Evolutionary conservation across 2,797 vertebrate genomes (phyloP).

Genomic region (Sardinella longiceps): DNA sequence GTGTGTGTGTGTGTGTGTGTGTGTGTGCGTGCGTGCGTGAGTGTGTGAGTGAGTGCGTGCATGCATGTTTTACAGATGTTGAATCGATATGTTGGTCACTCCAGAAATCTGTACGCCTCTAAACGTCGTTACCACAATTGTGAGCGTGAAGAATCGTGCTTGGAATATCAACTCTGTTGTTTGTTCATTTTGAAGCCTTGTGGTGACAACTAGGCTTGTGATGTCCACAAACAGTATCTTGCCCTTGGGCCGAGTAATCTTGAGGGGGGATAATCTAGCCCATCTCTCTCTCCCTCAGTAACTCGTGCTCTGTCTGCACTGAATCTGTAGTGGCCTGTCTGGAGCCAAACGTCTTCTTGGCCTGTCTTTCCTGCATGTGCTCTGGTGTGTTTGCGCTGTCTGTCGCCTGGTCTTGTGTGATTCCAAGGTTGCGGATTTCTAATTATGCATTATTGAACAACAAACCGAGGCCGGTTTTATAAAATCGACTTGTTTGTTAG

Average conservation of each 20-base stretch:
- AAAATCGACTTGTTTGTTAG: background rate
- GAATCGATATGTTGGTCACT: background rate
- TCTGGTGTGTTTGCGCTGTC: background rate
- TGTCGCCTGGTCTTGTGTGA: too few relatives aligned
- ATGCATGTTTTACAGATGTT: slow-evolving; percentile 2
- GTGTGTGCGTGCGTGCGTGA: slow-evolving; percentile 22
- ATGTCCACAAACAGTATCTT: background rate
- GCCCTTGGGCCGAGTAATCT: background rate
- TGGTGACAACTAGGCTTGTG: background rate
- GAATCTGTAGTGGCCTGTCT: background rate
- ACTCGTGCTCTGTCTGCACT: slow-evolving; percentile 8
- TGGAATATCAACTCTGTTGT: background rate
- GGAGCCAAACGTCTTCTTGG: background rate
- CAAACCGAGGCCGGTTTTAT: background rate
- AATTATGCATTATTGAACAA: background rate
- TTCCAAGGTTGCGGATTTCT: background rate
- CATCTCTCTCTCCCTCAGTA: background rate
- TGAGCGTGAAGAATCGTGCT: background rate
- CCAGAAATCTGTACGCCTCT: background rate
- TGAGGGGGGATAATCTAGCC: background rate
- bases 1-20: slow-evolving; percentile 24
- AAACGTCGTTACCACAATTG: background rate
- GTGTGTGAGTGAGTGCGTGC: slow-evolving; percentile 25
- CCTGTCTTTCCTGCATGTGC: background rate
- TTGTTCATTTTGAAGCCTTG: background rate